Conservation (phyloP, 2,797 vertebrate species). For the Platyrinchus mystaceus region DNA sequence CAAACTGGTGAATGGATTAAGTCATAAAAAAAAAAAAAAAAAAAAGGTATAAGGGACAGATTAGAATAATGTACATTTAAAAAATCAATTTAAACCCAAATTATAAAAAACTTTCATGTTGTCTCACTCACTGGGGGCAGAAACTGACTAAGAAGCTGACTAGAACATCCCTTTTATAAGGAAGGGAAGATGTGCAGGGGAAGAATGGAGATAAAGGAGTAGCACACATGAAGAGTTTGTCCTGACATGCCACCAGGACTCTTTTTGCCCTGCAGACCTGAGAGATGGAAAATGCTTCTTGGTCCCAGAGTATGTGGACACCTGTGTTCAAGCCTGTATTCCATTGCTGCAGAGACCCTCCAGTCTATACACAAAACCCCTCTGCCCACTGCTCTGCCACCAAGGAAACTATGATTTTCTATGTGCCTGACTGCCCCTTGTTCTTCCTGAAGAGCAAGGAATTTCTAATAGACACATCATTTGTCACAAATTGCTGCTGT, state of each 20-base stretch:
- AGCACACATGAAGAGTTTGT: background rate
- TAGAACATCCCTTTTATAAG: background rate
- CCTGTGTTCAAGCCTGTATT: background rate
- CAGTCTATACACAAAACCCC: background rate
- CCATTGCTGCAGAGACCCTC: background rate
- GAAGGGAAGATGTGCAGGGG: rapidly evolving
- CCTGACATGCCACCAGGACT: background rate
- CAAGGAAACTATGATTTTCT: background rate
- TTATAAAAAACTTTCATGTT: background rate
- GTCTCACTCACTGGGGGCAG: background rate
- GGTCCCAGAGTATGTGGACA: background rate
- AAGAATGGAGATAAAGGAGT: background rate
- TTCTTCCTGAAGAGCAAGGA: background rate
- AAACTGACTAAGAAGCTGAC: background rate
- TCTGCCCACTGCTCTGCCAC: background rate
- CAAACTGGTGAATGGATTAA: background rate
- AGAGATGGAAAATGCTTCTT: background rate
- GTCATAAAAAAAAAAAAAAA: background rate
- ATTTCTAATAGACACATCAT: background rate
- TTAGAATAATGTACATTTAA: background rate
- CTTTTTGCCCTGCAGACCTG: background rate
- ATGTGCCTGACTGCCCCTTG: background rate
- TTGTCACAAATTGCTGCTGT: background rate
- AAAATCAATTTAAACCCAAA: background rate
- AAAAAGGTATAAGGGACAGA: background rate